A percentile compares a stretch with the other conserved stretches of the same genome.
phyloP scores from a whole-genome alignment of 1,140 invertebrate genomes.

The Wiebesia pumilae region DNA sequence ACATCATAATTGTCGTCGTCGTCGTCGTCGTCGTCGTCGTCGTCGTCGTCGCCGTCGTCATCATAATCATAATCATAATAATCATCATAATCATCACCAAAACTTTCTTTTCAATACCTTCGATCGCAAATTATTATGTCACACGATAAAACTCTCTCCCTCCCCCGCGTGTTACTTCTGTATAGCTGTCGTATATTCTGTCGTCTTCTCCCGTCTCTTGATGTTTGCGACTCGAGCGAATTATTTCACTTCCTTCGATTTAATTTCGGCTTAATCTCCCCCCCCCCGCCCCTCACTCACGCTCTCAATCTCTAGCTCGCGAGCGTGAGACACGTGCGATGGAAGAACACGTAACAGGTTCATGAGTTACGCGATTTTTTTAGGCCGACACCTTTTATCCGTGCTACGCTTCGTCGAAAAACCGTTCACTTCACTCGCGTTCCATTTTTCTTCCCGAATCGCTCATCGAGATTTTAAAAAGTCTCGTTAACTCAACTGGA shows the following conservation, averaged over 20 bases:
- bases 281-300: neutral
- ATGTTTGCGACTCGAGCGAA: neutral
- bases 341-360: neutral
- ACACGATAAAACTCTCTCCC: constrained; percentile 4
- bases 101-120: constrained; percentile 15
- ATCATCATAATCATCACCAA: constrained; percentile 25
- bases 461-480: neutral
- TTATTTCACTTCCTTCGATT: neutral
- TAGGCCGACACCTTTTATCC: neutral
- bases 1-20: constrained; percentile 24
- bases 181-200: neutral
- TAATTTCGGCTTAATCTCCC: neutral
- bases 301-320: neutral
- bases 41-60: neutral
- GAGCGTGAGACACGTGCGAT: neutral
- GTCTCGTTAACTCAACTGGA: neutral
- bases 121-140: neutral
- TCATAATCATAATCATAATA: neutral
- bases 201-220: neutral
- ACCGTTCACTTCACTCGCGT: neutral
- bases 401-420: neutral
- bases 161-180: neutral
- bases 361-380: neutral
- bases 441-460: neutral
- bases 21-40: neutral